Evolutionary conservation across 1,140 invertebrate species (phyloP), one percentile per base, ranked within the genome.

Genomic region (Trachymyrmex septentrionalis): DNA sequence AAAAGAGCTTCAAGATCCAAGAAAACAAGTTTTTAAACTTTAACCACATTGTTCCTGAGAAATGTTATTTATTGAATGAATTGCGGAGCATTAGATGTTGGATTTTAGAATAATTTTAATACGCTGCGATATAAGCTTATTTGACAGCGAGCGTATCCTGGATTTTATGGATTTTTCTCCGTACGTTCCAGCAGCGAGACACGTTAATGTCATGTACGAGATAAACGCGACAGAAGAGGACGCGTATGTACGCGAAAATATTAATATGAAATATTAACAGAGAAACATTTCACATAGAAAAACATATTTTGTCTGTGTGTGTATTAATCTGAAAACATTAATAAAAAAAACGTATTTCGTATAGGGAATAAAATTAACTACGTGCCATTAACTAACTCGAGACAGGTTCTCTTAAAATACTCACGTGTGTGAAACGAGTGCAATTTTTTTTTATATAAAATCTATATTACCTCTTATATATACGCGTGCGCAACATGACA

Each of bases 371-470:
- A 3, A 27, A 61, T 34, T 75, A 50, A 16, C 0, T 44, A 6
- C 0, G 30, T 0, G 27, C 38, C 38, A 44, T 44, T n/a, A 55
- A 4, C 27, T n/a, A n/a, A 24, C 21, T 2, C 66, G 21, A 59
- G 38, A 16, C 3, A 24, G 21, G 19, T 21, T 61, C 44, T 34
- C n/a, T 59, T 73, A 38, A 63, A 75, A 82, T 6, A 34, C n/a
- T 50, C 21, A 19, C 12, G 9, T 38, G 7, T 38, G 34, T 57
- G 16, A 57, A 57, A 57, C 16, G 10, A 48, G 24, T n/a, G 12
- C 3, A n/a, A 30, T 80, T 61, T 72, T 57, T 57, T 55, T 57
- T 38, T 14, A 48, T 55, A 9, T 73, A 12, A 84, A 61, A 84
- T 61, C 19, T 24, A 69, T 27, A 69, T 16, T 4, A 19, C 2